Percentiles rank a stretch among this genome's conserved stretches.
phyloP scores from a whole-genome alignment of 2,113 vertebrate genomes.

The Mustelus asterias region DNA sequence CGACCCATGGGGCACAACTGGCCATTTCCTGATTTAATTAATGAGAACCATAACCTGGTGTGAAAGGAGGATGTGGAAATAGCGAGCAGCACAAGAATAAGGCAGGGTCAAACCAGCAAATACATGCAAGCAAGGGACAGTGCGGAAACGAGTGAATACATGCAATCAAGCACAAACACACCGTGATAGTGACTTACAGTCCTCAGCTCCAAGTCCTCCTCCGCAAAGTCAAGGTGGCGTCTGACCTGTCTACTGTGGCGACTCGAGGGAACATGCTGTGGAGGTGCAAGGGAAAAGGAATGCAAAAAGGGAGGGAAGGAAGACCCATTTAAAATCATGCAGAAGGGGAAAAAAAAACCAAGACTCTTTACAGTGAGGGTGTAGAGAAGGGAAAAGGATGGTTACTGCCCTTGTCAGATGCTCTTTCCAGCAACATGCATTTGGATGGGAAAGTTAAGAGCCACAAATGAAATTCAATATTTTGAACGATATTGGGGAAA shows the following conservation, averaged over 20 bases:
- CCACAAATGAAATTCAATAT: not conserved
- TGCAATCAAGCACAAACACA: slow-evolving; percentile 38
- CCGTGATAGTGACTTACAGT: slow-evolving; percentile 65
- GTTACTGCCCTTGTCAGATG: not conserved
- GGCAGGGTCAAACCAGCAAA: not conserved
- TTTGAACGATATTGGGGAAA: not conserved
- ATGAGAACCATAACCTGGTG: not conserved
- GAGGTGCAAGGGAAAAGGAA: slow-evolving; percentile 45
- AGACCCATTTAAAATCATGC: slow-evolving; percentile 44
- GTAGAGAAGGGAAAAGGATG: not conserved
- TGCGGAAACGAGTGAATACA: not conserved
- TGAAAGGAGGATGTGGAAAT: not conserved
- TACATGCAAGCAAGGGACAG: not conserved
- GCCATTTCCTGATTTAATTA: slow-evolving; percentile 21
- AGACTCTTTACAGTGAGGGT: not conserved
- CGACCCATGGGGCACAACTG: not conserved
- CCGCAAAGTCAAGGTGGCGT: slow-evolving; percentile 65
- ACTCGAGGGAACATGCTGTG: slow-evolving; percentile 70
- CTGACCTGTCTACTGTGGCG: slow-evolving; percentile 63
- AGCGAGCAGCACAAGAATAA: not conserved
- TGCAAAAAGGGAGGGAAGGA: slow-evolving; percentile 47
- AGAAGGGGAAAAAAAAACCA: slow-evolving; percentile 40
- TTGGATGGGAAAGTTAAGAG: not conserved
- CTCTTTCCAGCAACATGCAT: slow-evolving; percentile 24
- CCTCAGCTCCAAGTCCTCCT: slow-evolving; percentile 62